Evolutionary conservation across 2,888 invertebrate genomes (phyloP).

Genomic region (Drosophila limbata): DNA sequence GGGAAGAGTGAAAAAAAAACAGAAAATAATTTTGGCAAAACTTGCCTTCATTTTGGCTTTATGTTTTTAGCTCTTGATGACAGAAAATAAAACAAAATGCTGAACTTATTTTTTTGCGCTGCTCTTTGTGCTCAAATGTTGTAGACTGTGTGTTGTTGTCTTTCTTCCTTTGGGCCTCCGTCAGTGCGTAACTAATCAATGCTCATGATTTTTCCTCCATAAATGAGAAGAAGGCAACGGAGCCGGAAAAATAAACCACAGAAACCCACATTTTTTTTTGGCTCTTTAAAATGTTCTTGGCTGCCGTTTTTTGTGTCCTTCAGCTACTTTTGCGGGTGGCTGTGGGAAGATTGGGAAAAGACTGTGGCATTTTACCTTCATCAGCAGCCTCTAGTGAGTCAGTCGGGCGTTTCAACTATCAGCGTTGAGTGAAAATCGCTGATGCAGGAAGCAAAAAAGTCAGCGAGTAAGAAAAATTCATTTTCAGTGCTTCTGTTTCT

Average conservation of each 20-base stretch:
- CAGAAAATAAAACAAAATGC: conserved; percentile 29
- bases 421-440: conserved; percentile 76
- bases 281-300: conserved; percentile 49
- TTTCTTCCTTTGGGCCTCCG: conserved; percentile 19
- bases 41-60: conserved; percentile 41
- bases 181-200: conserved; percentile 69
- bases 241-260: conserved; percentile 49
- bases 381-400: conserved; percentile 50
- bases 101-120: conserved; percentile 34
- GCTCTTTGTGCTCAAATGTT: conserved; percentile 19
- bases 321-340: conserved; percentile 5
- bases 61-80: conserved; percentile 42
- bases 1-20: conserved; percentile 10
- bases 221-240: conserved; percentile 22
- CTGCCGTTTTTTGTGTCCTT: conserved; percentile 45
- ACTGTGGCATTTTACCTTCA: conserved; percentile 53
- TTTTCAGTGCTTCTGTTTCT: conserved; percentile 35
- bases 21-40: conserved; percentile 26
- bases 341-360: conserved; percentile 7
- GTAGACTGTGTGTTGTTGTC: conserved; percentile 16
- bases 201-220: conserved; percentile 32
- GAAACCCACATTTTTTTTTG: conserved; percentile 21
- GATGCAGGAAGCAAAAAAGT: conserved; percentile 60
- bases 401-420: conserved; percentile 66
- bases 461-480: conserved; percentile 43